These are phyloP conservation scores for Aix galericulata DNA, from an alignment of 2,113 vertebrate genomes.

Conservation along the genomic window DNA sequence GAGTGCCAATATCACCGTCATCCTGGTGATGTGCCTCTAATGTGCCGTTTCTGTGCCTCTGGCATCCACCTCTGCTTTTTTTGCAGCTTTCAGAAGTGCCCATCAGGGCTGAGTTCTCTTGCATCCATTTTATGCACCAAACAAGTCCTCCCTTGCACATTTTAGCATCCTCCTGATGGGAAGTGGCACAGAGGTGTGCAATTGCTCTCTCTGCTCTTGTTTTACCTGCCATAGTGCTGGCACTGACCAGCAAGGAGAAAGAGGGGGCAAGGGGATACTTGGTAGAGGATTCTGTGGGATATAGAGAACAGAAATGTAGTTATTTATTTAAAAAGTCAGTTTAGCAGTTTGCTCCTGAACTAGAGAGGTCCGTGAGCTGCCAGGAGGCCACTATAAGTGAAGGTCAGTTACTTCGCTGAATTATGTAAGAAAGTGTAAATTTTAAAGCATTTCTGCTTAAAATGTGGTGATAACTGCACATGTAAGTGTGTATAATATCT, in stretches of 20 bases:
- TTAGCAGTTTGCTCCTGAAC: neutral
- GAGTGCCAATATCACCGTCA: neutral
- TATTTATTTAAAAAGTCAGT: neutral
- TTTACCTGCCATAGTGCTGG: fast-evolving
- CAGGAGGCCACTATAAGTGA: neutral
- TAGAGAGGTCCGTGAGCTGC: neutral
- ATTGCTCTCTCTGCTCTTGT: neutral
- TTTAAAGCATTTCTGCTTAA: neutral
- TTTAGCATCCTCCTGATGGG: neutral
- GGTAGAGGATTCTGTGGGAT: neutral
- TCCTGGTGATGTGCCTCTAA: neutral
- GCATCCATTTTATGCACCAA: neutral
- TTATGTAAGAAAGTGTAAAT: neutral
- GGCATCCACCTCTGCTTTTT: neutral
- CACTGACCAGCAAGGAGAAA: neutral
- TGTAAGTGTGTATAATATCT: neutral
- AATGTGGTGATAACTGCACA: neutral
- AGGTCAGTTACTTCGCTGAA: neutral
- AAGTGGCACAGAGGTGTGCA: neutral
- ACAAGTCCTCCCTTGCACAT: neutral
- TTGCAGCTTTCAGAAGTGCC: neutral
- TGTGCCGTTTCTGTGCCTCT: neutral
- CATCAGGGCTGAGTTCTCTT: neutral
- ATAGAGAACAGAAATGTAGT: neutral
- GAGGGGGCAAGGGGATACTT: neutral